phyloP scores from a whole-genome alignment of 1,140 invertebrate species.

The Euborellia annulipes region DNA sequence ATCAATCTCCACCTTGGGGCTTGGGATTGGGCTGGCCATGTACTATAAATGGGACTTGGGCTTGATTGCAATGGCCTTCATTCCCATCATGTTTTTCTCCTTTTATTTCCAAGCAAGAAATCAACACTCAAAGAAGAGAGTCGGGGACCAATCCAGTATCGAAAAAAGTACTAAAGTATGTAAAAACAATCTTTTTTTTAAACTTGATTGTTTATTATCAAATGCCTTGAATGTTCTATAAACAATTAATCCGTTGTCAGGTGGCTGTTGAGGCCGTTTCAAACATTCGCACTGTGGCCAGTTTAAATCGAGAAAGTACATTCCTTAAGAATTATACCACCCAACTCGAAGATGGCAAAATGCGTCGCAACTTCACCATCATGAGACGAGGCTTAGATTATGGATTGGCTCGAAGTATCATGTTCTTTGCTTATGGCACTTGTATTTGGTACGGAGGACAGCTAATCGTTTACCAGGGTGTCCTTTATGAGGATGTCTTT shows the following conservation, averaged over 20 bases:
- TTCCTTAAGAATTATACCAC: slow-evolving; percentile 26
- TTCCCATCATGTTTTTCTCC: slow-evolving; percentile 31
- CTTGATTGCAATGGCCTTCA: slow-evolving; percentile 45
- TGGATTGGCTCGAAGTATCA: slow-evolving; percentile 30
- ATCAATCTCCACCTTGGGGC: slow-evolving; percentile 42
- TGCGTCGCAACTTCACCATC: slow-evolving; percentile 6
- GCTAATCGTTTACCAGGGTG: slow-evolving; percentile 26
- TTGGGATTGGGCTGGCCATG: slow-evolving; percentile 44
- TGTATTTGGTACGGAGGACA: slow-evolving; percentile 36
- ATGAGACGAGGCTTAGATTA: slow-evolving; percentile 26
- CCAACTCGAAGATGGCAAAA: slow-evolving; percentile 20
- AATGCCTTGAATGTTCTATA: too few species aligned
- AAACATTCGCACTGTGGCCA: slow-evolving; percentile 37
- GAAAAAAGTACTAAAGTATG: too few species aligned
- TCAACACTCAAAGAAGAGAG: slow-evolving; percentile 14
- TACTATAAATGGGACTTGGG: slow-evolving; percentile 58
- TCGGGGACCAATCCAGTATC: too few species aligned
- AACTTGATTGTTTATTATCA: too few species aligned
- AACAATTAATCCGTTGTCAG: slow-evolving; percentile 16
- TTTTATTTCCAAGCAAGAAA: slow-evolving; percentile 21
- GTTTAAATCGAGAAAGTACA: slow-evolving; percentile 28
- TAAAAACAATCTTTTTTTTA: too few species aligned
- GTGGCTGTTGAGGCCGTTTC: slow-evolving; percentile 34
- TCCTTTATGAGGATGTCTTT: slow-evolving; percentile 29
- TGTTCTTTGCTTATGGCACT: slow-evolving; percentile 34